phyloP scores from a whole-genome alignment of 92 coral and sea anemone genomes.

The Parazoanthus swiftii region DNA sequence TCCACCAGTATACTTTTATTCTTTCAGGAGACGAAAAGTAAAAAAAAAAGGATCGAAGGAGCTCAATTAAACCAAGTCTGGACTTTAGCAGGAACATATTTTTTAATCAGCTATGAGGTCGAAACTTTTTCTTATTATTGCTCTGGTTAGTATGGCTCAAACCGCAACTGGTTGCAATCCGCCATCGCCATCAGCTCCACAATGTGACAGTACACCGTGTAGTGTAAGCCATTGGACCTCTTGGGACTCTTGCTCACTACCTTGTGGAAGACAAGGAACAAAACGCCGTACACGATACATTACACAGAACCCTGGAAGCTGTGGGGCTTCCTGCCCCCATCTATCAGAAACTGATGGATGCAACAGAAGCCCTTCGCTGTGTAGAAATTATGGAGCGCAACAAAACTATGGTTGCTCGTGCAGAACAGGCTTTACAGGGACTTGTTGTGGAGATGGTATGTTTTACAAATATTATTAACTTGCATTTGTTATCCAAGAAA shows the following conservation, averaged over 20 bases:
- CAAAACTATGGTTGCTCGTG: not conserved
- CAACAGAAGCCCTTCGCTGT: not conserved
- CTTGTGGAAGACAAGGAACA: not conserved
- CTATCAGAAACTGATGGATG: not conserved
- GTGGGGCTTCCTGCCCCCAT: not conserved
- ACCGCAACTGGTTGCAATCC: not conserved
- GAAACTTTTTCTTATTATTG: not conserved
- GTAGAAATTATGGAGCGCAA: not conserved
- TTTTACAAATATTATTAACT: not conserved
- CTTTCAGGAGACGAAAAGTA: too few species aligned
- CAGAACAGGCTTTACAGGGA: not conserved
- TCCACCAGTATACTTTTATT: too few species aligned
- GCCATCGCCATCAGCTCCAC: too few species aligned
- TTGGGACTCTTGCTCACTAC: not conserved
- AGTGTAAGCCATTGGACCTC: not conserved
- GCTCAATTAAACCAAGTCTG: too few species aligned
- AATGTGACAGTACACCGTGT: slow-evolving; percentile 1
- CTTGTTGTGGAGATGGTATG: not conserved
- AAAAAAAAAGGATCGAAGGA: too few species aligned
- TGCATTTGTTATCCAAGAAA: too few species aligned
- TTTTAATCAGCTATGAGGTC: too few species aligned
- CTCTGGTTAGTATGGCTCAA: not conserved
- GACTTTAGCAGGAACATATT: too few species aligned
- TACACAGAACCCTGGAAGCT: not conserved
- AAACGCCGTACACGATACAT: not conserved